A percentile compares a stretch with the other conserved stretches of the same genome.
phyloP scores from a whole-genome alignment of 1,140 invertebrate species.

The Bombyx mandarina region DNA sequence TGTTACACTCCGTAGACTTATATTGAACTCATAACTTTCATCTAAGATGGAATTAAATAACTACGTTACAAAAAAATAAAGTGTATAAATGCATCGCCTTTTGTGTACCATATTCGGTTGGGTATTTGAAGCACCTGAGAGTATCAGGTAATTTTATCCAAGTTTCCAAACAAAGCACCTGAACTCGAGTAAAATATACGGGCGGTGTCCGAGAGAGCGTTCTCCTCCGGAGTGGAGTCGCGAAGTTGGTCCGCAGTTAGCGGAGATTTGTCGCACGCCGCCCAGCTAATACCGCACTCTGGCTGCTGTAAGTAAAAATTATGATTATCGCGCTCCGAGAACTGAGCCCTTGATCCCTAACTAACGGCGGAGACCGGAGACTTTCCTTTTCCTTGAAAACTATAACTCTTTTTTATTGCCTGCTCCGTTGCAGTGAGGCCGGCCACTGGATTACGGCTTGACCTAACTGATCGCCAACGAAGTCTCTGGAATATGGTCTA shows the following conservation, averaged over 20 bases:
- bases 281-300: conserved; percentile 51
- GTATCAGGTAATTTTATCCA: no score
- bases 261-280: conserved; percentile 59
- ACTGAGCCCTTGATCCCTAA: conserved; percentile 66
- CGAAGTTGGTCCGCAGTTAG: conserved; percentile 61
- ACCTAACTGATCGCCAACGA: conserved; percentile 49
- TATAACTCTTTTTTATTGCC: conserved; percentile 71
- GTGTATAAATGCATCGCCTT: no score
- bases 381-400: conserved; percentile 65
- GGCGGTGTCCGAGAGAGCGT: conserved; percentile 8
- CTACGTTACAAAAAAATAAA: no score
- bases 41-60: no score
- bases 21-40: no score
- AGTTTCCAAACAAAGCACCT: conserved; percentile 12
- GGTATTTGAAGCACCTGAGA: no score
- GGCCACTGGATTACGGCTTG: conserved; percentile 55
- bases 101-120: no score
- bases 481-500: conserved; percentile 23
- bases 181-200: conserved; percentile 27
- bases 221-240: conserved; percentile 34
- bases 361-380: conserved; percentile 52
- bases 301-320: conserved; percentile 69
- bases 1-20: no score
- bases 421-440: conserved; percentile 35
- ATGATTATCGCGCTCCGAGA: conserved; percentile 65